Conservation (phyloP, 2,113 vertebrate species). For the Plecotus auritus region DNA sequence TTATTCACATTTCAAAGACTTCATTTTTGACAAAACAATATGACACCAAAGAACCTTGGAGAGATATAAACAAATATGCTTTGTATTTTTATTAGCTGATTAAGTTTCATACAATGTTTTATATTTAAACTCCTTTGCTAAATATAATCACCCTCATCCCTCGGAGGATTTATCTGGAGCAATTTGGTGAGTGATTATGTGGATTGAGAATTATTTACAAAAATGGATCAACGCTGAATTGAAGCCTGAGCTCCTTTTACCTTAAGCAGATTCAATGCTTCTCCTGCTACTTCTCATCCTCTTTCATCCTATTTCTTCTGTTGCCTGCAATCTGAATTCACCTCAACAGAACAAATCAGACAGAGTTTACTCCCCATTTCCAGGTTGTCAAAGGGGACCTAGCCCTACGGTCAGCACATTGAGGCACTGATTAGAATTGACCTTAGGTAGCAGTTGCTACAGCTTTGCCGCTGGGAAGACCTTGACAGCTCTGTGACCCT, state of each 20-base stretch:
- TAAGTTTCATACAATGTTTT: not conserved
- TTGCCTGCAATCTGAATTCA: not conserved
- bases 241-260: not conserved
- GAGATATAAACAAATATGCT: slow-evolving; percentile 25
- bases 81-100: slow-evolving; percentile 46
- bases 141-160: not conserved
- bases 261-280: not conserved
- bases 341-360: not conserved
- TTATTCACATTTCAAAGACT: slow-evolving; percentile 50
- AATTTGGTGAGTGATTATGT: not conserved
- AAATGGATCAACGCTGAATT: not conserved
- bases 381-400: not conserved
- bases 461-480: slow-evolving; percentile 30
- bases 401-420: not conserved
- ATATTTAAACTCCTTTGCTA: slow-evolving; percentile 40
- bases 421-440: slow-evolving; percentile 62
- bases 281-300: not conserved
- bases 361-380: not conserved
- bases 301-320: not conserved
- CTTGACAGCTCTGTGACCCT: slow-evolving; percentile 76
- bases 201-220: slow-evolving; percentile 17
- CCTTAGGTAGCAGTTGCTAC: slow-evolving; percentile 4
- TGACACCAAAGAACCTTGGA: slow-evolving; percentile 27
- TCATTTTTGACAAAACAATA: slow-evolving; percentile 58
- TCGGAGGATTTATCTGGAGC: not conserved